These are phyloP conservation scores for Ceryle rudis DNA, from an alignment of 2,797 vertebrate genomes.

Conservation along the genomic window DNA sequence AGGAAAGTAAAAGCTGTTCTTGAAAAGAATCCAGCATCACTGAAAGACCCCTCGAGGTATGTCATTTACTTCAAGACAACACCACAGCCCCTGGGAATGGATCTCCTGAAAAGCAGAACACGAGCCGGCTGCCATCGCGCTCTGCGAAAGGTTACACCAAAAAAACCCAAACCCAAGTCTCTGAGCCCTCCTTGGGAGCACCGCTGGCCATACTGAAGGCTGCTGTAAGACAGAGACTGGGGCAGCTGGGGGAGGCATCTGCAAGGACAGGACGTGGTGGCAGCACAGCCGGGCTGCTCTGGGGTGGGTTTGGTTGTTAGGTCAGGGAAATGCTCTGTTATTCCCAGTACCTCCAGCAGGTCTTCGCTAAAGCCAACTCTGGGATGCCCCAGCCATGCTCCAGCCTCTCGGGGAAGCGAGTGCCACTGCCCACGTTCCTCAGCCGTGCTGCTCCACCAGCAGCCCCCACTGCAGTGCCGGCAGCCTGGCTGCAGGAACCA, in stretches of 20 bases:
- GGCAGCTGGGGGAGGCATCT: background rate
- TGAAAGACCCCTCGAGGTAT: background rate
- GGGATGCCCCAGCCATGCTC: background rate
- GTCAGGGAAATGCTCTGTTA: background rate
- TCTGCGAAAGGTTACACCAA: background rate
- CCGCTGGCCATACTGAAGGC: background rate
- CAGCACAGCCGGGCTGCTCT: background rate
- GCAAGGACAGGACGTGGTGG: background rate
- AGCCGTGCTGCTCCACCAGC: too few relatives aligned
- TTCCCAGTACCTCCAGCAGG: too few relatives aligned
- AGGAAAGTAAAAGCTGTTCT: background rate
- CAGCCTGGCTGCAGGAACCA: too few relatives aligned
- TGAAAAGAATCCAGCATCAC: background rate
- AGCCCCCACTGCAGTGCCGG: too few relatives aligned
- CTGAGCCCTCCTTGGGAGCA: background rate
- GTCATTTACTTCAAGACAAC: background rate
- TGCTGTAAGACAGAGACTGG: background rate
- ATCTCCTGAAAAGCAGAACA: background rate
- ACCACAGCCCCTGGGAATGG: background rate
- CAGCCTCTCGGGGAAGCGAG: background rate
- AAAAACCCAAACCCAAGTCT: background rate
- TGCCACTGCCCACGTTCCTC: background rate
- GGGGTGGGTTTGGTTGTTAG: background rate
- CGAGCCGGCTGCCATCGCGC: background rate
- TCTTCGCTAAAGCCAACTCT: background rate